Conservation (phyloP, 2,113 vertebrate species). For the crab-eating macaque (Macaca fascicularis) region DNA sequence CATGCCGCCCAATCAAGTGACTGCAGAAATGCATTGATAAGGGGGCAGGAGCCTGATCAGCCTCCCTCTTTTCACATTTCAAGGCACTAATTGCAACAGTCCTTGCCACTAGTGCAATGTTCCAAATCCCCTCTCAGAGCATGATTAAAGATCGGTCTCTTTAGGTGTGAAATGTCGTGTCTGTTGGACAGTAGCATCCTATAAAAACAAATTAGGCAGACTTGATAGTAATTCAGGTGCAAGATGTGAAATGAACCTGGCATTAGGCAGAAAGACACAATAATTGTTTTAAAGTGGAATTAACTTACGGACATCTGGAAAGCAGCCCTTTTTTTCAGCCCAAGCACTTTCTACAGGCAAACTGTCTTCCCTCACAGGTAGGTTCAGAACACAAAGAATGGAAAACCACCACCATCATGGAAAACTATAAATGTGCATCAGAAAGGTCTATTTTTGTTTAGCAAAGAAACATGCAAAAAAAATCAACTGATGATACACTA, state of each 20-base stretch:
- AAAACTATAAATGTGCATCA: not conserved
- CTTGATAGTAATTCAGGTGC: not conserved
- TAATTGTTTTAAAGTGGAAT: not conserved
- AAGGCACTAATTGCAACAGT: not conserved
- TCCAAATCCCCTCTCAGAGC: not conserved
- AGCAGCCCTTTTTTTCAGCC: not conserved
- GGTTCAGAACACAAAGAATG: not conserved
- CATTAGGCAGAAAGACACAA: not conserved
- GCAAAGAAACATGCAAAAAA: conserved; percentile 6
- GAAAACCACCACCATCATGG: not conserved
- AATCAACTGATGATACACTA: not conserved
- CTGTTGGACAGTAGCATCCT: not conserved
- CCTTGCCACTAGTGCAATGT: not conserved
- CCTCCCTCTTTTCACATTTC: not conserved
- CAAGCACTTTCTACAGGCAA: not conserved
- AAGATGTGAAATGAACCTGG: not conserved
- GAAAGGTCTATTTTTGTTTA: not conserved
- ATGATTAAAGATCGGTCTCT: not conserved
- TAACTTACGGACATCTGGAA: not conserved
- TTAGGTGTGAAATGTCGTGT: not conserved
- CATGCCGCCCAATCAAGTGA: fast-evolving
- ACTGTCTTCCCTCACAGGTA: not conserved
- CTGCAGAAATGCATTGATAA: not conserved
- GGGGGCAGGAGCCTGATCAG: fast-evolving
- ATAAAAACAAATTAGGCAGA: conserved; percentile 6